phyloP scores from a whole-genome alignment of 2,113 vertebrate species.

The Synodontis membranacea region DNA sequence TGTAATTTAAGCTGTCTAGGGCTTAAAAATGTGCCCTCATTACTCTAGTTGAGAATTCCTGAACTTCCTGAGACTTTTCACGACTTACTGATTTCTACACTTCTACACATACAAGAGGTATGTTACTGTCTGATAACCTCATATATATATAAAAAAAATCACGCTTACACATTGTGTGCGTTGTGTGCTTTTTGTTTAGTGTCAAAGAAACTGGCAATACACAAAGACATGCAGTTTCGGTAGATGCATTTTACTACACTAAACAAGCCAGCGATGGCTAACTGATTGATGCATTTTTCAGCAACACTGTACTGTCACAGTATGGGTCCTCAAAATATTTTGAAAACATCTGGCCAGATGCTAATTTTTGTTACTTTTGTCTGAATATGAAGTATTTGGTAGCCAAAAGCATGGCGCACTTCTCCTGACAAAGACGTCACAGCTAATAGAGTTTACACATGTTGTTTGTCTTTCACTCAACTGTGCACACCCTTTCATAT shows the following conservation, averaged over 20 bases:
- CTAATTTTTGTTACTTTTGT: background rate
- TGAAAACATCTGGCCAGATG: background rate
- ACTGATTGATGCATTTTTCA: background rate
- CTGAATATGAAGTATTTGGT: background rate
- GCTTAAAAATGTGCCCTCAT: too few relatives aligned
- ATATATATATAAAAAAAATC: background rate
- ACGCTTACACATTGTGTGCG: background rate
- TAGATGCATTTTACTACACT: background rate
- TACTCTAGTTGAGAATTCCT: background rate
- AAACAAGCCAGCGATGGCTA: background rate
- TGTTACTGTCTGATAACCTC: background rate
- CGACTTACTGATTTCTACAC: background rate
- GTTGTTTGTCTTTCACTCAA: constrained; percentile 17
- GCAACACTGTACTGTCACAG: background rate
- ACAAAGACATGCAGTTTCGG: background rate
- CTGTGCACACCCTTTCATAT: background rate
- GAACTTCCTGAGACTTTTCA: background rate
- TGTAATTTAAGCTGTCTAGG: too few relatives aligned
- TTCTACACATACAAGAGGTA: background rate
- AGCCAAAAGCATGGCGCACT: background rate
- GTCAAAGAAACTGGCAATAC: background rate
- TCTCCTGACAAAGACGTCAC: background rate
- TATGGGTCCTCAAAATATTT: background rate
- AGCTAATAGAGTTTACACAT: background rate
- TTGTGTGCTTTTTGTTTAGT: background rate